Evolutionary conservation across 2,113 vertebrate genomes (phyloP).

Genomic region (Elaphurus davidianus): DNA sequence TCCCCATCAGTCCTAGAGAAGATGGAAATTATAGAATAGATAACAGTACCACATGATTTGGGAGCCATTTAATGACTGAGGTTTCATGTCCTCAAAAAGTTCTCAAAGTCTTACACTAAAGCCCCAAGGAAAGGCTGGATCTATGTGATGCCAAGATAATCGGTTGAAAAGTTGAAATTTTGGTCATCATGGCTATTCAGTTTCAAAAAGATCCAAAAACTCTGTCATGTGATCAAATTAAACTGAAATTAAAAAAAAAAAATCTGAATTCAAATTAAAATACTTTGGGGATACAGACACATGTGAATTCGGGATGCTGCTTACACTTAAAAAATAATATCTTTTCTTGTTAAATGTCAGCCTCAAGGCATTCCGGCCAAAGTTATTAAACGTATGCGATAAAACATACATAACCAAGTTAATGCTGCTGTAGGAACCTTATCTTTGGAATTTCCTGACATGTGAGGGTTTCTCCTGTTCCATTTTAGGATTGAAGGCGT

Average conservation of each 20-base stretch:
- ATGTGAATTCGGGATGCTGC: neutral
- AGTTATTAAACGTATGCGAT: neutral
- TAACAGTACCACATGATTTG: neutral
- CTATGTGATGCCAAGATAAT: neutral
- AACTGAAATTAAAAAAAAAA: neutral
- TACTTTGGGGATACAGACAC: neutral
- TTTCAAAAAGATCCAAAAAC: conserved; percentile 34
- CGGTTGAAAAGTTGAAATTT: neutral
- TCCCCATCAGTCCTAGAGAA: neutral
- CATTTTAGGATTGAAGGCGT: neutral
- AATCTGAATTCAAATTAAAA: neutral
- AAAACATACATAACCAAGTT: neutral
- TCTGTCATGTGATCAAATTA: neutral
- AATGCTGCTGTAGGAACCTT: conserved; percentile 33
- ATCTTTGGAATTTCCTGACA: conserved; percentile 71
- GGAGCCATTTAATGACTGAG: neutral
- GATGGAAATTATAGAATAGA: neutral
- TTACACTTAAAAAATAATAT: neutral
- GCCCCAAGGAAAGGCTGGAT: neutral
- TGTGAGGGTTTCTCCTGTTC: conserved; percentile 41
- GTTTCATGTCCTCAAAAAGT: neutral
- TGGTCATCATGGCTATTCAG: neutral
- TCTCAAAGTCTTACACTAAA: neutral
- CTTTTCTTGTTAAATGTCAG: neutral
- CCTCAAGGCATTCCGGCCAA: neutral